Base-by-base conservation (phyloP, 2,113 vertebrate species). In the Atherinomorus stipes region DNA sequence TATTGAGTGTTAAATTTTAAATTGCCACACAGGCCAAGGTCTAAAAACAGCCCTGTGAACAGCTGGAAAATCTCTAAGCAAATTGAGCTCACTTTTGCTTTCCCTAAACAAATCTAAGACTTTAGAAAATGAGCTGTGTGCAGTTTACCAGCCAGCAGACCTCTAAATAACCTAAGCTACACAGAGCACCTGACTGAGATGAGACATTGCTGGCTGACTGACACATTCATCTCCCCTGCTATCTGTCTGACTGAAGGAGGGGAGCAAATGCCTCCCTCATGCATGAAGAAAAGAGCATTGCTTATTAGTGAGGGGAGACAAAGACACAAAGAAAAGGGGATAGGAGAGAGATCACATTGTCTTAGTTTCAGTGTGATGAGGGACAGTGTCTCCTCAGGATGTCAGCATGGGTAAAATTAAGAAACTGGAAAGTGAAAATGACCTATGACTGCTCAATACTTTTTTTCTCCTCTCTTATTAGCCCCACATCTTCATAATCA, bases 181-280 rank as follows among this genome's bases (percentile, higher is more conserved):
- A 81, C 34, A 54, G 53, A 72, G 73, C 82, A 86, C 67, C 84
- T 80, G 85, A 83, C 61, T 52, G 78, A 86, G 87, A 91, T 81
- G 85, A 88, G 88, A 84, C 84, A 10, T 22, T 37, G 21, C 70
- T 61, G 87, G 81, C 81, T 87, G 89, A 92, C 76, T 88, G 89
- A 87, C 90, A 91, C 87, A 88, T 90, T 84, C 83, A 90, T 91
- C 90, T 91, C 77, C 64, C 66, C 72, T 53, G 74, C 74, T 76
- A 85, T 90, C 86, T 71, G 67, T 89, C 87, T 85, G 74, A 54
- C 78, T 58, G 79, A 79, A 71, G 64, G 53, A 74, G 64, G 73
- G 66, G 40, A 77, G 71, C 38, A 23, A 76, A 78, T 49, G 45
- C 63, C 11, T 77, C 80, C 61, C 76, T 84, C 84, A 80, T 85